Base-by-base conservation (phyloP, 2,888 invertebrate species). In the Sphecodes monilicornis region DNA sequence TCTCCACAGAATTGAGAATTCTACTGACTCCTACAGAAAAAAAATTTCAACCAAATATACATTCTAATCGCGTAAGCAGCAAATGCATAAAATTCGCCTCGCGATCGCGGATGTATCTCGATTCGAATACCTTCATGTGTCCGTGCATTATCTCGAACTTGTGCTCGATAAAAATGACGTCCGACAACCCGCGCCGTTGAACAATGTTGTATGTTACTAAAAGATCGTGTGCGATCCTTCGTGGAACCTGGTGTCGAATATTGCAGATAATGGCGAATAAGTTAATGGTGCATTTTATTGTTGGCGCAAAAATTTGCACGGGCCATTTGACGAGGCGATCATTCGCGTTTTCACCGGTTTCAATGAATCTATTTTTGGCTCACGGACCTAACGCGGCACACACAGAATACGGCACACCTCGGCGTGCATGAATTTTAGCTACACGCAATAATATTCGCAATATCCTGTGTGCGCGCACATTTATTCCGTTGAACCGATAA, bases 401-500 rank as follows among this genome's bases (percentile, higher is more conserved):
- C 22, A 66, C 18, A 26, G 54, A 50, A 64, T 57, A 10, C 16
- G 46, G 26, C 29, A n/a, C n/a, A 57, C n/a, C n/a, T 43, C 8
- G 18, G 29, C 68, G 18, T 18, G 22, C 26, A 13, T 72, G 43
- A 46, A 75, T 57, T 6, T 26, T 11, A 10, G 74, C 41, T 29
- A 26, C 70, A 16, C 57, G 22, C 18, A 36, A 72, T 29, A 66
- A 72, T 46, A 22, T 60, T 29, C 18, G 22, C 60, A 32, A 46
- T 57, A 76, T 60, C 11, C 39, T 60, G 29, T 22, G 4, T 26
- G 29, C 50, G 36, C 39, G 60, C 26, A 41, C 41, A 26, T 73
- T 72, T 54, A 78, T 77, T 46, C 32, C 66, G 54, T 66, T 77
- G 41, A 16, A 66, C 26, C 74, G 64, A 82, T 82, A 82, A 82